phyloP scores from a whole-genome alignment of 2,113 vertebrate species.

The Cheirogaleus medius region DNA sequence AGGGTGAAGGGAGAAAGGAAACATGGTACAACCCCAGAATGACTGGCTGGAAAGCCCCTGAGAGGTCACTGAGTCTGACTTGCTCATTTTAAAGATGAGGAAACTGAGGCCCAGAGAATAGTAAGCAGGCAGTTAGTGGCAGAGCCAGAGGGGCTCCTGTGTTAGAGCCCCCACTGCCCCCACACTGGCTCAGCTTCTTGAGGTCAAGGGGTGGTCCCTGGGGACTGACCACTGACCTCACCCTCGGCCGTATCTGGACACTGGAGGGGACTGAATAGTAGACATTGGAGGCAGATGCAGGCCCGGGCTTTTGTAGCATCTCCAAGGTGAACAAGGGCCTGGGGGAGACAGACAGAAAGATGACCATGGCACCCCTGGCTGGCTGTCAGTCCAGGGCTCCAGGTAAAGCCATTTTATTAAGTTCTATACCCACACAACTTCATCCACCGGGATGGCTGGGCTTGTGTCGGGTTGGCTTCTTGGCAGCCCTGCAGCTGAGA shows the following conservation, averaged over 20 bases:
- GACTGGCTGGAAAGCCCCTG: neutral
- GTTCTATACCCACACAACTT: neutral
- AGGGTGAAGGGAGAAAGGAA: neutral
- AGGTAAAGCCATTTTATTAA: neutral
- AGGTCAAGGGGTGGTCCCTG: neutral
- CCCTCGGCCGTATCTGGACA: neutral
- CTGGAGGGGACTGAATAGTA: neutral
- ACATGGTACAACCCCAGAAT: neutral
- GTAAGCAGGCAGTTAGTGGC: neutral
- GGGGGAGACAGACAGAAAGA: neutral
- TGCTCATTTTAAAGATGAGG: neutral
- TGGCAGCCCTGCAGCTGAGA: neutral
- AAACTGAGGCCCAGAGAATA: neutral
- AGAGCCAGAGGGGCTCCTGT: too few species aligned
- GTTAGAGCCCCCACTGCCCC: neutral
- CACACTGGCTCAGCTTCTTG: neutral
- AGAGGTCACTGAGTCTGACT: neutral
- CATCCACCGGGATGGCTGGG: neutral
- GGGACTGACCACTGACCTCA: neutral
- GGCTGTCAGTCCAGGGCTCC: neutral
- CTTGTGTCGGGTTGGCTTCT: accelerated
- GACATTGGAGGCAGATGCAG: neutral
- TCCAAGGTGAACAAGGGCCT: neutral
- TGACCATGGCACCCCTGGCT: neutral
- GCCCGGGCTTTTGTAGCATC: neutral